Conservation (phyloP, 1,140 invertebrate genomes). For the Halotydeus destructor region DNA sequence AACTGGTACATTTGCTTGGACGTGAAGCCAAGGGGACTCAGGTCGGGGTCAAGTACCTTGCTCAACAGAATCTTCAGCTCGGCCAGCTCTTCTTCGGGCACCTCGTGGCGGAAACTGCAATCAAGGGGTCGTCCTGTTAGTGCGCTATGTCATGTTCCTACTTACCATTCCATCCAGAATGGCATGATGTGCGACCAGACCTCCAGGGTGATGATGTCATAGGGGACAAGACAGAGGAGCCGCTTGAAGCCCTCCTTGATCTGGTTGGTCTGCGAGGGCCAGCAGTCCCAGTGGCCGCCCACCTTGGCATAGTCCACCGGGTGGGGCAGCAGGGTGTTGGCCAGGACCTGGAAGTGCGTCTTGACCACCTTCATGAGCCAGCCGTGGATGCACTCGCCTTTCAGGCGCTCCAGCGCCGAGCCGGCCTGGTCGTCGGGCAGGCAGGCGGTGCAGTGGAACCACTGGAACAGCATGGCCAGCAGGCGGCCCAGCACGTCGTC, state of each 20-base stretch:
- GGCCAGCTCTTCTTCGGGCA: slow-evolving; percentile 68
- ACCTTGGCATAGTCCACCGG: slow-evolving; percentile 63
- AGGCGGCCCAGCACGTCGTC: slow-evolving; percentile 69
- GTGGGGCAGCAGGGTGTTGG: slow-evolving; percentile 62
- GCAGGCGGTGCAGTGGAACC: slow-evolving; percentile 94
- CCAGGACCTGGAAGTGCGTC: slow-evolving; percentile 65
- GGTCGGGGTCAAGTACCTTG: slow-evolving; percentile 88
- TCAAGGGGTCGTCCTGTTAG: slow-evolving; percentile 35
- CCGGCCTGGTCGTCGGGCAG: slow-evolving; percentile 77
- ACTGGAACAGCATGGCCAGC: slow-evolving; percentile 89
- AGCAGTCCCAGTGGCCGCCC: slow-evolving; percentile 29
- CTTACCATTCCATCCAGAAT: slow-evolving; percentile 8
- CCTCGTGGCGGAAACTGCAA: slow-evolving; percentile 76
- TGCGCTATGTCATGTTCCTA: slow-evolving; percentile 48
- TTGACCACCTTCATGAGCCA: slow-evolving; percentile 70
- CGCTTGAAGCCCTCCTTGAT: slow-evolving; percentile 78
- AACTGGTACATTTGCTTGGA: slow-evolving; percentile 87
- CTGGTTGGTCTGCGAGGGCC: slow-evolving; percentile 58
- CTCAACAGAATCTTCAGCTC: slow-evolving; percentile 78
- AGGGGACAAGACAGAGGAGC: slow-evolving; percentile 85
- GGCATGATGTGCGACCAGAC: slow-evolving; percentile 25
- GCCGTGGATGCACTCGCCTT: slow-evolving; percentile 71
- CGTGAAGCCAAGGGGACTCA: slow-evolving; percentile 82
- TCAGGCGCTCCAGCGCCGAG: slow-evolving; percentile 68
- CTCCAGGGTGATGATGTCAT: slow-evolving; percentile 83